Evolutionary conservation across 2,113 vertebrate genomes (phyloP).

Genomic region (Mormoops blainvillei): DNA sequence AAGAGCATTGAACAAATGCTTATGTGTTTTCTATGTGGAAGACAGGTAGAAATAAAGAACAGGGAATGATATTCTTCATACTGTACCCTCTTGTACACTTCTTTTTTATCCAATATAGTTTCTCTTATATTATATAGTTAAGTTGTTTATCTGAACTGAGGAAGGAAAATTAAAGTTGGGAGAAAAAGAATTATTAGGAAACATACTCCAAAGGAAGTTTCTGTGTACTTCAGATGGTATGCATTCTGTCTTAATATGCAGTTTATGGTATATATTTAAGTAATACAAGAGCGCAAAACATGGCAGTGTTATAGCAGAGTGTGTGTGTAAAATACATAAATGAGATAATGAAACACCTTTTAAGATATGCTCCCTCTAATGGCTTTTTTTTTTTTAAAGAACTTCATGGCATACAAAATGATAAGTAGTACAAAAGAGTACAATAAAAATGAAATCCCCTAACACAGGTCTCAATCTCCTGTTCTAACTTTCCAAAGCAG

Average conservation of each 20-base stretch:
- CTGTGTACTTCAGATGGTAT: neutral
- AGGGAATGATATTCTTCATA: neutral
- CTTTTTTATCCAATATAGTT: neutral
- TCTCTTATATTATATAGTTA: neutral
- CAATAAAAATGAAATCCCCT: neutral
- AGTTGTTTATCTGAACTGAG: neutral
- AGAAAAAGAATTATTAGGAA: neutral
- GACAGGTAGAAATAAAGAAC: neutral
- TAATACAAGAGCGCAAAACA: neutral
- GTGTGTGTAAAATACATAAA: neutral
- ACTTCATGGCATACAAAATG: neutral
- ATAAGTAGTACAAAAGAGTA: neutral
- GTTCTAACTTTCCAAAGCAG: neutral
- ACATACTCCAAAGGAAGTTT: neutral
- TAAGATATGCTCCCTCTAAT: neutral
- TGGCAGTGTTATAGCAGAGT: neutral
- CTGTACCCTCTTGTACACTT: neutral
- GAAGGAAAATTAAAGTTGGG: constrained; percentile 15
- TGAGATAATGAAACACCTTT: neutral
- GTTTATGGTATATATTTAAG: neutral
- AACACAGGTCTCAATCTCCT: neutral
- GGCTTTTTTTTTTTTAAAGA: neutral
- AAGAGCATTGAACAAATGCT: neutral
- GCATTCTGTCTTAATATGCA: neutral
- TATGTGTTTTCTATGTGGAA: neutral